Base-by-base conservation (phyloP, 2,797 vertebrate genomes). In the Macroramphosus scolopax region DNA sequence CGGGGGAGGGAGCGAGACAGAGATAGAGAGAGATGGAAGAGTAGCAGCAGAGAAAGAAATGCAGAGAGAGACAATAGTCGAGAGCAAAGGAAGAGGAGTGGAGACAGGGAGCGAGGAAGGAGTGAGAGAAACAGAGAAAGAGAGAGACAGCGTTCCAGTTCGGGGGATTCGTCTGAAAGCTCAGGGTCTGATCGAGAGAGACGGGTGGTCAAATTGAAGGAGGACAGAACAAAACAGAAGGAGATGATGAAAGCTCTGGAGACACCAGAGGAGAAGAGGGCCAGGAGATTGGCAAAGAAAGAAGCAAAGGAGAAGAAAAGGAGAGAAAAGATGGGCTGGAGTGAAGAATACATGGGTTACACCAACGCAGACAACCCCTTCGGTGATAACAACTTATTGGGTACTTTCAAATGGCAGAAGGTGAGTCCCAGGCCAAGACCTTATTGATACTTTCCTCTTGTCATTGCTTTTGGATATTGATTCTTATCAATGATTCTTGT, bases 261-360 rank as follows among this genome's bases (percentile, higher is more conserved):
- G 81, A 98, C 94, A 0, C 96, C 97, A 0, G 97, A 99, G 64
- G 96, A 99, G 81, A 99, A 99, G 58, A 85, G 97, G 15, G 93
- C 96, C 0, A 90, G 97, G n/a, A 88, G 97, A 6, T 69, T 99
- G 67, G 90, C 95, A 17, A 98, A 98, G 81, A 98, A 98, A 44
- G 97, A 99, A 44, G 89, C 96, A 30, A 99, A 99, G 54, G 96
- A 99, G 80, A 92, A 96, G 63, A 97, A 94, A 73, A 93, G 96
- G 73, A 87, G 96, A 5, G 95, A 98, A 80, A 98, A 98, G 85
- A 99, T 99, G 97, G 96, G 97, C 13, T 99, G 97, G 97, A 96
- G 97, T 1, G 96, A 98, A 70, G 97, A 98, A 66, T 99, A 99
- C 69, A 97, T 98, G 96, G 96, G 97, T 2, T 99, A 99, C 78